Evolutionary conservation across 92 coral and sea anemone species (phyloP).

Genomic region (Metridium senile): DNA sequence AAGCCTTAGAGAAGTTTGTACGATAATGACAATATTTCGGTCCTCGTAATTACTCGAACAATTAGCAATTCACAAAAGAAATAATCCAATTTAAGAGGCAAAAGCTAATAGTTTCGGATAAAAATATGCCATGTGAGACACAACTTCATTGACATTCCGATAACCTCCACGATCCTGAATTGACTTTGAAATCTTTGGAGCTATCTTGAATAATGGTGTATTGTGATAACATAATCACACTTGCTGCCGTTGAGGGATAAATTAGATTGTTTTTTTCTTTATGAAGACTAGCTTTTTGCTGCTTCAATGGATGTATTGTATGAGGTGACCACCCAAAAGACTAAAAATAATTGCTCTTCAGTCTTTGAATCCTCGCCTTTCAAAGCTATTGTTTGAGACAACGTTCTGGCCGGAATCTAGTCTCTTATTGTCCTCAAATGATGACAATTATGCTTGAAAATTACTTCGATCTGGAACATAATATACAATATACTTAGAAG

Average conservation of each 20-base stretch:
- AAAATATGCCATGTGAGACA: slow-evolving; percentile 8
- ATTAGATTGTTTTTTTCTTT: not conserved
- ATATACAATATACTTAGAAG: not conserved
- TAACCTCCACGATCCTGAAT: slow-evolving; percentile 13
- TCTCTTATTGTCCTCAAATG: not conserved
- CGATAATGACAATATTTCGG: not conserved
- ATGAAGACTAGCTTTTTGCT: not conserved
- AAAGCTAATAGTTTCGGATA: not conserved
- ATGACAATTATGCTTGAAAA: not conserved
- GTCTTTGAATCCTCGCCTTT: not conserved
- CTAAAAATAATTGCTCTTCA: slow-evolving; percentile 7
- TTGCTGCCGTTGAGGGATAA: not conserved
- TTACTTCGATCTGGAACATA: not conserved
- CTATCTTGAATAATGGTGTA: slow-evolving; percentile 26
- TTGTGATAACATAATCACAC: slow-evolving; percentile 12
- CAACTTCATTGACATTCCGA: not conserved
- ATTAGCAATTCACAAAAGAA: not conserved
- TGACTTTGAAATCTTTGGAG: slow-evolving; percentile 28
- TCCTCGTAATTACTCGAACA: not conserved
- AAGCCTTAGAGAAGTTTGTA: not conserved
- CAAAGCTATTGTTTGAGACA: not conserved
- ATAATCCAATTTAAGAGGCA: slow-evolving; percentile 7
- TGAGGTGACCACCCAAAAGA: not conserved
- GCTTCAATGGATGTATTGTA: slow-evolving; percentile 7
- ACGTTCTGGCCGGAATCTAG: not conserved